Conservation (phyloP, 2,888 invertebrate species). For the Cataglyphis altisquamis region DNA sequence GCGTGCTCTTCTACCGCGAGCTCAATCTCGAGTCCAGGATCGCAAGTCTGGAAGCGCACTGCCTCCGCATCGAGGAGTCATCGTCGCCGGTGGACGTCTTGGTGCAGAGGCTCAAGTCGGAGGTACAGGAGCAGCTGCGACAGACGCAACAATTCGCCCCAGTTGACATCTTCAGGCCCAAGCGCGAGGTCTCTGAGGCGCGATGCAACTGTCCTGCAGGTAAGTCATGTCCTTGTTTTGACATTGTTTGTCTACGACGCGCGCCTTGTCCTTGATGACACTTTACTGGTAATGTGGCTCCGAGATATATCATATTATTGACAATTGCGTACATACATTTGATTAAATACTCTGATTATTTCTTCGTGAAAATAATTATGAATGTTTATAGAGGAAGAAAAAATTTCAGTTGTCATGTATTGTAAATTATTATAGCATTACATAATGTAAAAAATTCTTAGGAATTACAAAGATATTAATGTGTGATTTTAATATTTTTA, state of each 20-base stretch:
- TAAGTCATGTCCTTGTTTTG: slow-evolving; percentile 64
- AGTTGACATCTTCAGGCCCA: slow-evolving; percentile 77
- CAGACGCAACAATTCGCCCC: slow-evolving; percentile 61
- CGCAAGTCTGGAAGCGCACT: slow-evolving; percentile 78
- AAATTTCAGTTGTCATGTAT: background rate
- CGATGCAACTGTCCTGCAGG: slow-evolving; percentile 85
- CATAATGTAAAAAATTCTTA: background rate
- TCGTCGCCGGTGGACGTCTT: slow-evolving; percentile 67
- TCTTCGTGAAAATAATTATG: background rate
- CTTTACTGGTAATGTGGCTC: background rate
- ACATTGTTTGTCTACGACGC: background rate
- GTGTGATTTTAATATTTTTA: background rate
- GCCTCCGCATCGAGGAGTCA: slow-evolving; percentile 65
- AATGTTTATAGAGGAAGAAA: background rate
- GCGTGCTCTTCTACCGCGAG: slow-evolving; percentile 81
- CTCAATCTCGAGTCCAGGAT: slow-evolving; percentile 81
- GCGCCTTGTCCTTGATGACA: background rate
- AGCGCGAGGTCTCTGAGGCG: slow-evolving; percentile 79
- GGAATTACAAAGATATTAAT: background rate
- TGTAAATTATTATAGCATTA: background rate
- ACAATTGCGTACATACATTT: too few species aligned
- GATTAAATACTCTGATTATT: background rate
- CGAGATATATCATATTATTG: background rate
- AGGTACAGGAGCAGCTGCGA: slow-evolving; percentile 74
- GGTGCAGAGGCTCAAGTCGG: slow-evolving; percentile 75